These are phyloP conservation scores for Shinisaurus crocodilurus DNA, from an alignment of 2,113 vertebrate genomes.

Conservation along the genomic window DNA sequence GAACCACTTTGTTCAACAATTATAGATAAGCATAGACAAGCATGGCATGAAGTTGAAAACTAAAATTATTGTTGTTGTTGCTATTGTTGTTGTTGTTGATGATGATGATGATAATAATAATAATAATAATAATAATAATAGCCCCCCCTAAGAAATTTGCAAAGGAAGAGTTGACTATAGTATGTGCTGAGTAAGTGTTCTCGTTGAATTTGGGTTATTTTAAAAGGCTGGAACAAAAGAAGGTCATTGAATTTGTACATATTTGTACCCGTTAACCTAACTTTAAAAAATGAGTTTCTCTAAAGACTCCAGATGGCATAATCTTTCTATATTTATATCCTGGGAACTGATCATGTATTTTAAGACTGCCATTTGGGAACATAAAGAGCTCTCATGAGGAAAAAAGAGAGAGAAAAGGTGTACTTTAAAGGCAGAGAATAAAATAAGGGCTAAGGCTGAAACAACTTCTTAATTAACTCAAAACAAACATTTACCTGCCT, in stretches of 20 bases:
- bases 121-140: neutral
- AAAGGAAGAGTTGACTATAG: neutral
- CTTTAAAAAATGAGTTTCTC: conserved; percentile 61
- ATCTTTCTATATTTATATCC: conserved; percentile 70
- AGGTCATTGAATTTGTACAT: conserved; percentile 19
- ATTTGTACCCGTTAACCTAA: conserved; percentile 56
- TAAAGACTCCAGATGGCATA: conserved; percentile 69
- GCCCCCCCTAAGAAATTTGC: neutral
- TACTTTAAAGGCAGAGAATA: conserved; percentile 60
- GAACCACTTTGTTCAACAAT: neutral
- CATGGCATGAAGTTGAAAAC: neutral
- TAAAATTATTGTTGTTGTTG: no score
- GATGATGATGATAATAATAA: no score
- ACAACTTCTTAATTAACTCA: conserved; percentile 76
- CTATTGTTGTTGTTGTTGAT: no score
- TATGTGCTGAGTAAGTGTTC: neutral
- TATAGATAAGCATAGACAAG: neutral
- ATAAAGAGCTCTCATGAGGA: conserved; percentile 68
- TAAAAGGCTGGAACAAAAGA: conserved; percentile 27
- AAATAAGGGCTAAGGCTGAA: conserved; percentile 68
- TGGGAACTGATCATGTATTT: conserved; percentile 65
- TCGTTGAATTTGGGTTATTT: conserved; percentile 21
- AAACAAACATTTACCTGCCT: conserved; percentile 68
- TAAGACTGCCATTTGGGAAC: conserved; percentile 70
- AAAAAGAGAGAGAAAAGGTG: conserved; percentile 51